Percentiles rank a stretch among this genome's conserved stretches.
These are phyloP conservation scores for Erethizon dorsatum DNA, from an alignment of 2,797 vertebrate species.

Conservation along the genomic window DNA sequence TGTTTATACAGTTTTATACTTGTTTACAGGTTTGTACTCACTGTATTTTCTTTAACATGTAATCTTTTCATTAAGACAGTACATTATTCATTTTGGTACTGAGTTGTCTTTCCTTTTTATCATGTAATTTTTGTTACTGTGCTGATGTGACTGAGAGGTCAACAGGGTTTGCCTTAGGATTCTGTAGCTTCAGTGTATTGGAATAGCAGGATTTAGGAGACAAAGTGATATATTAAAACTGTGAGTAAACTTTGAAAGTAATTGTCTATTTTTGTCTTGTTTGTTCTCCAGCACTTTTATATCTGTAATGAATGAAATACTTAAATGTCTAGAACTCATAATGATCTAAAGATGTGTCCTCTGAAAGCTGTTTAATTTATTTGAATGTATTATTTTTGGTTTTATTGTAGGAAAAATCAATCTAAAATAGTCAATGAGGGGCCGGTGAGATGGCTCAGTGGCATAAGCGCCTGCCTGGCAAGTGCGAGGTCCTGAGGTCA, in stretches of 20 bases:
- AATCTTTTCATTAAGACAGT: neutral
- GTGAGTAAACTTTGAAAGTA: conserved; percentile 37
- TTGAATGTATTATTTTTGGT: conserved; percentile 52
- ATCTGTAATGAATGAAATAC: neutral
- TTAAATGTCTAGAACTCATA: conserved; percentile 1
- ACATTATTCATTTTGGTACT: conserved; percentile 4
- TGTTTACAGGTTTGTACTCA: conserved; percentile 31
- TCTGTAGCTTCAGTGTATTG: neutral
- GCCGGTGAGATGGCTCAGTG: no score
- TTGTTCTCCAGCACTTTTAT: neutral
- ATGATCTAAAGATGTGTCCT: neutral
- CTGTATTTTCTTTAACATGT: neutral
- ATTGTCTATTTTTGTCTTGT: neutral
- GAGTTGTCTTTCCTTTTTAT: conserved; percentile 6
- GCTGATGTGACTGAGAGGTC: neutral
- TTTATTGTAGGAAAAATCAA: conserved; percentile 57
- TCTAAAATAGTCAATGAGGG: neutral
- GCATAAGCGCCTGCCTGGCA: no score
- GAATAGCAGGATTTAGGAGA: neutral
- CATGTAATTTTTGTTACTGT: neutral
- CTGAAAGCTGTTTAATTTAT: conserved; percentile 36
- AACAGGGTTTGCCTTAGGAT: neutral
- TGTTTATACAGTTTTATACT: neutral
- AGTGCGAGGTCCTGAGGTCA: no score
- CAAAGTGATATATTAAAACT: neutral